Percentiles rank a stretch among this genome's conserved stretches.
These are phyloP conservation scores for Choristoneura rosaceana DNA, from an alignment of 2,888 invertebrate species.

Conservation along the genomic window DNA sequence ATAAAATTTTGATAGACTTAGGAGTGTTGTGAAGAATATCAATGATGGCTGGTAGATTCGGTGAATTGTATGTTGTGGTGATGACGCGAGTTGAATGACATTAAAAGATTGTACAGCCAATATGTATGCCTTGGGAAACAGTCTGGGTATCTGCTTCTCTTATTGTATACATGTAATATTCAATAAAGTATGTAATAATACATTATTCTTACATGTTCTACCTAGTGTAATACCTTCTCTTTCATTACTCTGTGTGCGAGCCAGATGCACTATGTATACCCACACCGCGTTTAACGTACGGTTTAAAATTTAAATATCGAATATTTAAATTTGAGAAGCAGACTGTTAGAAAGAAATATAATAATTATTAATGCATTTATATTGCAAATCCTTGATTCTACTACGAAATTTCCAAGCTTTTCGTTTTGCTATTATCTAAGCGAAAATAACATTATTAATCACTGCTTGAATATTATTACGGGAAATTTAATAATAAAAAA, in stretches of 20 bases:
- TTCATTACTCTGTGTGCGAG: conserved; percentile 15
- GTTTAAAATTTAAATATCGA: conserved; percentile 35
- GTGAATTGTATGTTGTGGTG: not conserved
- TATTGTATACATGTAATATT: conserved; percentile 19
- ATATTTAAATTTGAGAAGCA: conserved; percentile 47
- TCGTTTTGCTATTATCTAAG: conserved; percentile 50
- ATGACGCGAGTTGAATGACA: not conserved
- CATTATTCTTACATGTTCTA: conserved; percentile 9
- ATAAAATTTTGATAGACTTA: not conserved
- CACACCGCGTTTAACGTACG: conserved; percentile 31
- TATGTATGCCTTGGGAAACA: conserved; percentile 70
- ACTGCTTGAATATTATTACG: conserved; percentile 51
- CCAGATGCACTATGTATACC: conserved; percentile 18
- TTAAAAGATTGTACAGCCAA: conserved; percentile 57
- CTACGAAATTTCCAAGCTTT: conserved; percentile 50
- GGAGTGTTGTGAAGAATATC: not conserved
- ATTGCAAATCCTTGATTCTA: conserved; percentile 67
- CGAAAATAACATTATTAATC: conserved; percentile 48
- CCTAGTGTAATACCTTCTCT: conserved; percentile 20
- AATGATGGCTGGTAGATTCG: not conserved
- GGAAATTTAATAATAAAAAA: conserved; percentile 46
- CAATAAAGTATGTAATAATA: conserved; percentile 9
- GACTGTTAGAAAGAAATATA: conserved; percentile 53
- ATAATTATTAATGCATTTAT: conserved; percentile 76
- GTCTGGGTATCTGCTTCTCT: conserved; percentile 51